Conservation (phyloP, 2,113 vertebrate genomes). For the Lepisosteus oculatus region DNA sequence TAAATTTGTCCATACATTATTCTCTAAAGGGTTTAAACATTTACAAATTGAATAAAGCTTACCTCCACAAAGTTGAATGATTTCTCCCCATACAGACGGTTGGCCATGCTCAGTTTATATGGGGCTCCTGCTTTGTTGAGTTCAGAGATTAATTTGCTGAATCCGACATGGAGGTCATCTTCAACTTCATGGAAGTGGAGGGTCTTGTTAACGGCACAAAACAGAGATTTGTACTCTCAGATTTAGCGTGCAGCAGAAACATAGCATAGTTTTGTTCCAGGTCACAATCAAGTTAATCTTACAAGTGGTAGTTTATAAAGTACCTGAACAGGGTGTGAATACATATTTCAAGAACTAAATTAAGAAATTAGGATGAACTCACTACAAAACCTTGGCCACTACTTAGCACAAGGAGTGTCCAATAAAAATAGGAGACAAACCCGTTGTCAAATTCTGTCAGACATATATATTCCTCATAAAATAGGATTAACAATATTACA, state of each 20-base stretch:
- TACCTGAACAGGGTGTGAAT: too few relatives aligned
- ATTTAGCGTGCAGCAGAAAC: not conserved
- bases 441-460: too few relatives aligned
- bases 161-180: slow-evolving; percentile 64
- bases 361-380: too few relatives aligned
- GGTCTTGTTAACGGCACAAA: slow-evolving; percentile 27
- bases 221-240: not conserved
- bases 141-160: slow-evolving; percentile 61
- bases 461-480: too few relatives aligned
- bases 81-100: slow-evolving; percentile 80
- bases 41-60: not conserved
- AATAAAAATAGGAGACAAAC: too few relatives aligned
- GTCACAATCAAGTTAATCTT: too few relatives aligned
- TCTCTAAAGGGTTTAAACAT: not conserved
- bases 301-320: too few relatives aligned
- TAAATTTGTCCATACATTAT: too few relatives aligned
- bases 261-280: not conserved
- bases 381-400: too few relatives aligned
- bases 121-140: slow-evolving; percentile 69
- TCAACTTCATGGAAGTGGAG: slow-evolving; percentile 36
- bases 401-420: too few relatives aligned
- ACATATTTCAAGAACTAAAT: too few relatives aligned
- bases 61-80: slow-evolving; percentile 78
- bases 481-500: too few relatives aligned
- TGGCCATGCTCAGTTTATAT: slow-evolving; percentile 77